Percentiles rank a stretch among this genome's conserved stretches.
These are phyloP conservation scores for Periophthalmus magnuspinnatus DNA, from an alignment of 2,797 vertebrate species.

Conservation along the genomic window DNA sequence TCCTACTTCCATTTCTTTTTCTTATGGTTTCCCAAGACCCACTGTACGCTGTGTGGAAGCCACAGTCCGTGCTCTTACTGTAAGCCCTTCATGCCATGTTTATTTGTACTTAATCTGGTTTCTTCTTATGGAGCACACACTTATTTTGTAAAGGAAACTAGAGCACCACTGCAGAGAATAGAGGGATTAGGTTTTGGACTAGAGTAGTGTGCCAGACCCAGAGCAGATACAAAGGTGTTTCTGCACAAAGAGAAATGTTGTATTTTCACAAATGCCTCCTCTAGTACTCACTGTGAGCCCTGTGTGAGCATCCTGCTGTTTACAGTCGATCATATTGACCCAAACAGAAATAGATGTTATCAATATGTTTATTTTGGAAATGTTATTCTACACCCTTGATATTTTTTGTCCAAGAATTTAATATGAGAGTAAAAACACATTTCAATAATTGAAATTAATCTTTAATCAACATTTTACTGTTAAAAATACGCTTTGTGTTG, in stretches of 20 bases:
- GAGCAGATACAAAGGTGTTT: slow-evolving; percentile 7
- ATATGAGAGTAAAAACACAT: neutral
- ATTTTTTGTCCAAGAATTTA: neutral
- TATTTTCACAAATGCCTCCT: slow-evolving; percentile 29
- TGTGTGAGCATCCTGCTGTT: slow-evolving; percentile 10
- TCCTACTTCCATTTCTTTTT: slow-evolving; percentile 23
- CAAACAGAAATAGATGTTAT: slow-evolving; percentile 19
- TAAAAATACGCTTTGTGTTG: no score
- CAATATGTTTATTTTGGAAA: slow-evolving; percentile 9
- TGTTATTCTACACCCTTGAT: neutral
- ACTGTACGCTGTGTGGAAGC: neutral
- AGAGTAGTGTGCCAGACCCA: slow-evolving; percentile 34
- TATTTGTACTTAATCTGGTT: slow-evolving; percentile 32
- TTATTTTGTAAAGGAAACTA: slow-evolving; percentile 45
- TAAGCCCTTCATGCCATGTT: slow-evolving; percentile 17
- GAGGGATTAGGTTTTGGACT: slow-evolving; percentile 53
- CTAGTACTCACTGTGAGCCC: slow-evolving; percentile 14
- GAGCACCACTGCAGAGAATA: slow-evolving; percentile 62
- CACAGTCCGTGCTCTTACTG: neutral
- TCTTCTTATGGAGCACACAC: slow-evolving; percentile 26
- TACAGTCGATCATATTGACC: slow-evolving; percentile 24
- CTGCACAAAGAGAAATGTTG: slow-evolving; percentile 16
- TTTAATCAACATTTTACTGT: no score
- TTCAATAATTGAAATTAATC: neutral
- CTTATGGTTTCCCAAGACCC: slow-evolving; percentile 2